These are phyloP conservation scores for Botia kubotai DNA, from an alignment of 2,797 vertebrate genomes.

Conservation along the genomic window DNA sequence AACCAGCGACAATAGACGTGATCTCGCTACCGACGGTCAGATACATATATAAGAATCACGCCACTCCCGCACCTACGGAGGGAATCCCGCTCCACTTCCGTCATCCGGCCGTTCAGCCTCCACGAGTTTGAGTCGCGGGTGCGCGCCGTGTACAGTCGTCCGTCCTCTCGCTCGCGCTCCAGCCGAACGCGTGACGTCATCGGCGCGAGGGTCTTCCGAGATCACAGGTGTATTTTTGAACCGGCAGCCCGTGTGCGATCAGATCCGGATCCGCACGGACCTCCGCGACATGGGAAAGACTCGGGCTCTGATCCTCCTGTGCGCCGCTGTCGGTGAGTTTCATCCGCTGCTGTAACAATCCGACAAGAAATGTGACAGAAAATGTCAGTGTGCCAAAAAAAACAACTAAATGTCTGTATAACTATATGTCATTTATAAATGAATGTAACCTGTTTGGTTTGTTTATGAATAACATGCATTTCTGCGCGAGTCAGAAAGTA, in stretches of 20 bases:
- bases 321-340: slow-evolving; percentile 43
- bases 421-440: no score
- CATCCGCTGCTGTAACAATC: not conserved
- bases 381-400: no score
- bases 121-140: not conserved
- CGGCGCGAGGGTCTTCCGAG: not conserved
- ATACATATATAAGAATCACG: no score
- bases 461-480: no score
- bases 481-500: no score
- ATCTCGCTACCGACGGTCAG: no score
- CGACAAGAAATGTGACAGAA: not conserved
- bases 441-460: no score
- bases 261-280: not conserved
- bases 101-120: slow-evolving; percentile 18
- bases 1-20: no score
- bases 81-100: slow-evolving; percentile 38
- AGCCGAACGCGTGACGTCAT: slow-evolving; percentile 28
- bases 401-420: no score
- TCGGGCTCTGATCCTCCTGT: slow-evolving; percentile 30
- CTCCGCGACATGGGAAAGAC: slow-evolving; percentile 29
- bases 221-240: slow-evolving; percentile 3
- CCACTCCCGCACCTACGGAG: not conserved
- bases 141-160: not conserved
- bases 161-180: slow-evolving; percentile 5
- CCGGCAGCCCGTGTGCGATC: not conserved